These are phyloP conservation scores for Phorcus lineatus DNA, from an alignment of 2,888 invertebrate species.

Conservation along the genomic window DNA sequence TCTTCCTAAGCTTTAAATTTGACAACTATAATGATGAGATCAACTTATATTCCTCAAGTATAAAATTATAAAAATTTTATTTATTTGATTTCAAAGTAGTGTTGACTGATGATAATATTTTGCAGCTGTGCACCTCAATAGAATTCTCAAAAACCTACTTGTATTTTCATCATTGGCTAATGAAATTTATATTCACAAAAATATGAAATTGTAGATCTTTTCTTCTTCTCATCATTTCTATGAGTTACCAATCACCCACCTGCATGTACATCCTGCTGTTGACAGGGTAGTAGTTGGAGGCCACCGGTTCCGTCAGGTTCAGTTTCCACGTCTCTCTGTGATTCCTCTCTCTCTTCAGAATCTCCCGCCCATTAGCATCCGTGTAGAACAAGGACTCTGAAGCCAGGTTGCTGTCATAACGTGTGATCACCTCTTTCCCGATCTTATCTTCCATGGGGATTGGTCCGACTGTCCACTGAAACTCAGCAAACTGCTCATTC, in stretches of 20 bases:
- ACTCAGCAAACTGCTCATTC: slow-evolving; percentile 75
- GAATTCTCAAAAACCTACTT: no score
- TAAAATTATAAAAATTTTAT: no score
- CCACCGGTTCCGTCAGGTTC: slow-evolving; percentile 77
- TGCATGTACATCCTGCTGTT: slow-evolving; percentile 83
- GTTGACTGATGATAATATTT: no score
- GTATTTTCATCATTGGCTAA: no score
- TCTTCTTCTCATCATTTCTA: no score
- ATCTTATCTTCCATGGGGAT: slow-evolving; percentile 76
- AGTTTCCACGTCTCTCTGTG: slow-evolving; percentile 84
- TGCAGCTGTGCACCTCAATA: no score
- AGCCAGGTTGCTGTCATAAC: slow-evolving; percentile 80
- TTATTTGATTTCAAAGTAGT: no score
- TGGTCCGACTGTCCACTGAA: slow-evolving; percentile 80
- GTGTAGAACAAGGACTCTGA: slow-evolving; percentile 83
- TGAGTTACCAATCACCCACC: slow-evolving; percentile 42
- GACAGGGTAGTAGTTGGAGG: slow-evolving; percentile 92
- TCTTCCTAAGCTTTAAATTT: no score
- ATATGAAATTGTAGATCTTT: no score
- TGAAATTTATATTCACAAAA: no score
- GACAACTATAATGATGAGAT: no score
- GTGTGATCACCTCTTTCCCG: slow-evolving; percentile 90
- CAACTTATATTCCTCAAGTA: no score
- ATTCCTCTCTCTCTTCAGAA: slow-evolving; percentile 81
- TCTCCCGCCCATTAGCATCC: slow-evolving; percentile 94